phyloP scores from a whole-genome alignment of 2,113 vertebrate species.

The Nycticorax nycticorax region DNA sequence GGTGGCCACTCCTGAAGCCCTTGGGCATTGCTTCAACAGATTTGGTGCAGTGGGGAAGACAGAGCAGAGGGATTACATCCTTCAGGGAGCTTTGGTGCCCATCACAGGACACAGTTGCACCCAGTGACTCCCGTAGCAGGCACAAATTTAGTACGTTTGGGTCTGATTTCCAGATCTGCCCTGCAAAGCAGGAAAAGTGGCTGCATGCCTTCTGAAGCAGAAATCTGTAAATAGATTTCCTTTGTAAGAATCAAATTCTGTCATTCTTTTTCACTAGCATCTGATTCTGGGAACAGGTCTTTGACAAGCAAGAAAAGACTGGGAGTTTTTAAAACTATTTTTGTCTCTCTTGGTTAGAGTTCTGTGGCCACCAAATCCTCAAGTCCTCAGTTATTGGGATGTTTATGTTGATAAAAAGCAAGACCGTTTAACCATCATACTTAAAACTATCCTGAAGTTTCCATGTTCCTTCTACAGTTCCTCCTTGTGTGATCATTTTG shows the following conservation, averaged over 20 bases:
- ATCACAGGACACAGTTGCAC: neutral
- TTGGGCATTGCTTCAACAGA: neutral
- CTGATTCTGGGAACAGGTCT: neutral
- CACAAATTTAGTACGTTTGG: neutral
- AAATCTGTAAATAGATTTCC: neutral
- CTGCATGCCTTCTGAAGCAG: neutral
- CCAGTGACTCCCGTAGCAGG: neutral
- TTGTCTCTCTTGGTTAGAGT: neutral
- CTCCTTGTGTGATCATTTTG: neutral
- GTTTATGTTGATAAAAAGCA: neutral
- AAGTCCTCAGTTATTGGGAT: neutral
- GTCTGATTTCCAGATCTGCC: neutral
- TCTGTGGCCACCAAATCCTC: neutral
- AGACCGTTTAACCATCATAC: neutral
- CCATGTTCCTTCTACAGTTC: neutral
- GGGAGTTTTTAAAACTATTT: neutral
- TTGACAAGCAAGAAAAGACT: neutral
- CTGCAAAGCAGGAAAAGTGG: neutral
- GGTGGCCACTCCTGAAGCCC: neutral
- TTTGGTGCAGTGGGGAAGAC: neutral
- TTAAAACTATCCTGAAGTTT: neutral
- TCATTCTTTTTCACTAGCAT: neutral
- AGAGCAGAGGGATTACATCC: neutral
- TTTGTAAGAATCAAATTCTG: neutral
- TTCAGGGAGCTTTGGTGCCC: neutral